Base-by-base conservation (phyloP, 2,888 invertebrate genomes). In the Ophion obscuratus region DNA sequence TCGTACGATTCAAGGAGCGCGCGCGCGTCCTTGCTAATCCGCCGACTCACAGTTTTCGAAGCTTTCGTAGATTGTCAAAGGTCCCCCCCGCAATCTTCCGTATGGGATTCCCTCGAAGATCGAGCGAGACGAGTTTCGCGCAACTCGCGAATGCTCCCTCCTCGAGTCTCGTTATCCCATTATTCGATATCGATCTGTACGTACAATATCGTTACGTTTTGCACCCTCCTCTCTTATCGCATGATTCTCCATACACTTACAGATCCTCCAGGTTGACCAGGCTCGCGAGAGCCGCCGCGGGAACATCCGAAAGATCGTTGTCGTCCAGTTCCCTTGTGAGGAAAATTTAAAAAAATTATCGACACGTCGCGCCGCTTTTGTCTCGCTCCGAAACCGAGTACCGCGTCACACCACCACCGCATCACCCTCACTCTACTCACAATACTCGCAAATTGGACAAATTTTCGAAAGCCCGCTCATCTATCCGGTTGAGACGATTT, bases 401-500 rank as follows among this genome's bases (percentile, higher is more conserved):
- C 14, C 57, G 31, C 57, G 20, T 14, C 9, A 24, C 24, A 24
- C 24, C 24, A 24, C 24, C 24, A 24, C 24, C 24, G 2, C 24
- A 24, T 2, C 24, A 24, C 24, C 24, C 24, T 24, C 24, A n/a
- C 5, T 68, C 89, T 95, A 97, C 98, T 98, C 95, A 99, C 98
- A 99, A 95, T 90, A 98, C 96, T 94, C 96, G 96, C 88, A 99
- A 95, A 89, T 96, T 96, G 85, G 97, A 96, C 91, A 98, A 95
- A 94, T 97, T 97, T 90, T 95, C 95, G 94, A 99, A 98, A 82
- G 98, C 97, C 90, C 96, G 96, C 90, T 96, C 96, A 90, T 97
- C 96, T 91, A 99, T 97, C 93, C 95, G 95, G 88, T 95, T 95
- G 93, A 99, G 97, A 95, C 96, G 96, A 95, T 99, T 99, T 92